These are phyloP conservation scores for Sinopyrophorus schimmeli DNA, from an alignment of 2,888 invertebrate genomes.

Conservation along the genomic window DNA sequence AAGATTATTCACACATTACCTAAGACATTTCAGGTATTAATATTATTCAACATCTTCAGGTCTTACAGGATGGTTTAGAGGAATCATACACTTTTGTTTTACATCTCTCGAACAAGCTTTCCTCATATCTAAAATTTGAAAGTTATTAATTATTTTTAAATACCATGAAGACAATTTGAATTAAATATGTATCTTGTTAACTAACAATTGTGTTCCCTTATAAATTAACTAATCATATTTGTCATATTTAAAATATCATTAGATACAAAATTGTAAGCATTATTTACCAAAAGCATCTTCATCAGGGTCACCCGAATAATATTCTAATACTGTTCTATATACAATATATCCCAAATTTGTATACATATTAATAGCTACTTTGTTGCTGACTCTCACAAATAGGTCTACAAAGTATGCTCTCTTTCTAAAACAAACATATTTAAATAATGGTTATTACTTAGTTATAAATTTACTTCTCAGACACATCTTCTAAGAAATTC, in stretches of 20 bases:
- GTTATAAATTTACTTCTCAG: slow-evolving; percentile 73
- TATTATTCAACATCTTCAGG: slow-evolving; percentile 88
- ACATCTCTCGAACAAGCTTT: slow-evolving; percentile 94
- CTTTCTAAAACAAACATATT: slow-evolving; percentile 69
- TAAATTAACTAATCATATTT: no score
- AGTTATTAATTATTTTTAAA: no score
- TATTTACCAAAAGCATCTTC: slow-evolving; percentile 95
- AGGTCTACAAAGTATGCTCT: slow-evolving; percentile 96
- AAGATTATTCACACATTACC: neutral
- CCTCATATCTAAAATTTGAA: slow-evolving; percentile 84
- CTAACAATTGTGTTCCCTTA: no score
- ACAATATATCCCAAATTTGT: slow-evolving; percentile 94
- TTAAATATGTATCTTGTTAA: no score
- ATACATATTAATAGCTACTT: slow-evolving; percentile 98
- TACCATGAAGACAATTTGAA: no score
- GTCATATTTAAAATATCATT: neutral
- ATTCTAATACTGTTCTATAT: slow-evolving; percentile 94
- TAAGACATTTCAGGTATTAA: neutral
- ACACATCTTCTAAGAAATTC: slow-evolving; percentile 92
- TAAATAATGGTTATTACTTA: slow-evolving; percentile 3
- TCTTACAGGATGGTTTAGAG: slow-evolving; percentile 89
- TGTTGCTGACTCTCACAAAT: slow-evolving; percentile 97
- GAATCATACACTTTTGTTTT: slow-evolving; percentile 89
- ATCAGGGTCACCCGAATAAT: slow-evolving; percentile 97
- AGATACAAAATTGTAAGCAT: slow-evolving; percentile 1